Evolutionary conservation across 2,888 invertebrate species (phyloP), one percentile per base, ranked within the genome.

Genomic region (Caenorhabditis imperialis): DNA sequence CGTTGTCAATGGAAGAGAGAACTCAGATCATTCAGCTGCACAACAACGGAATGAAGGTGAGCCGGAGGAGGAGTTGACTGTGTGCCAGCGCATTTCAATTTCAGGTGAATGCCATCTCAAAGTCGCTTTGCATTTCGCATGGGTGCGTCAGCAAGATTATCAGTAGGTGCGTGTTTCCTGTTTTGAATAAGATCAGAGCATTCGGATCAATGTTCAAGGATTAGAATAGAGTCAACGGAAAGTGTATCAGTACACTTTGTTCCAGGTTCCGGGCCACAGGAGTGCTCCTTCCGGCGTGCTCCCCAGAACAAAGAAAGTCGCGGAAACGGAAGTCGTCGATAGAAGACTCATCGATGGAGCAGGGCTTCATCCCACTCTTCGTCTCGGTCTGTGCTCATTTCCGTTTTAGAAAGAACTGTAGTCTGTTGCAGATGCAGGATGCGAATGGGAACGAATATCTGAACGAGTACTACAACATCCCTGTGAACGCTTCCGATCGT

Each of bases 81-180:
- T 27, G 30, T 40, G 51, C 58, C 58, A 60, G 60, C 54, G 53
- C 25, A 30, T 53, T 37, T 47, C 48, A 12, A 45, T 71, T 71
- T 55, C 60, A 79, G 78, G 85, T 85, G 22, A 86, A 86, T 69
- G 86, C 86, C 22, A 86, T 86, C 53, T 86, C 86, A 18, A 86
- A 86, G 65, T 76, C 77, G 14, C 72, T 86, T 22, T 86, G 86
- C 58, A 86, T 86, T 40, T 86, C 86, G 1, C 86, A 86, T 54
- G 86, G 86, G 6, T 86, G 86, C 65, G 86, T 86, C 8, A 84
- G 84, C 55, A 86, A 86, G 67, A 86, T 86, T 37, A 86, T 86
- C 50, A 85, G 84, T 14, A 70, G 85, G 82, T 83, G 33, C 47
- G 79, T 48, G 8, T 30, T 33, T 30, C 30, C 48, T 27, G 6